These are phyloP conservation scores for Neosilurus mollespiculum DNA, from an alignment of 2,797 vertebrate genomes.

Conservation along the genomic window DNA sequence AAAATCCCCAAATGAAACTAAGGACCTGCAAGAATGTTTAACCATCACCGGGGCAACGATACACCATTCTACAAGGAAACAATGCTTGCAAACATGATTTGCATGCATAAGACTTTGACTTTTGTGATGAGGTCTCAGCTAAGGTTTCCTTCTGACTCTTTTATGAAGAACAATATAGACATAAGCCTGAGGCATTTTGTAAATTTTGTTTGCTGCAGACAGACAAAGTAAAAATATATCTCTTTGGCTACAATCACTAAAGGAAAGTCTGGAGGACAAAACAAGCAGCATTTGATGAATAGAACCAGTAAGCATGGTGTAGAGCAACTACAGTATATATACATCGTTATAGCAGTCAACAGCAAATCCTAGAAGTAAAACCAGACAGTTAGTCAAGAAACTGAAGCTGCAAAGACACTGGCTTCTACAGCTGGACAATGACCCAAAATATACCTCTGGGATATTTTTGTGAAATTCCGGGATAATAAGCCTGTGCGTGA, in stretches of 20 bases:
- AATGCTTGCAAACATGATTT: not conserved
- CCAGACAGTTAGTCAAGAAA: not conserved
- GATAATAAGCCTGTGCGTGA: not conserved
- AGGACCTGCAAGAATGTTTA: not conserved
- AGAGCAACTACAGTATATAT: not conserved
- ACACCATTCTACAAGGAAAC: not conserved
- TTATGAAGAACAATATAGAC: not conserved
- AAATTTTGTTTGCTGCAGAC: not conserved
- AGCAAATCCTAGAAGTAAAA: conserved; percentile 1
- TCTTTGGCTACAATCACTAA: not conserved
- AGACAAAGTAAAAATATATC: not conserved
- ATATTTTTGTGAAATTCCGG: not conserved
- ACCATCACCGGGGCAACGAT: not conserved
- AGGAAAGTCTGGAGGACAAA: not conserved
- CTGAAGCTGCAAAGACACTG: not conserved
- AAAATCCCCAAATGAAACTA: not conserved
- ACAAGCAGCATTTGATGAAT: not conserved
- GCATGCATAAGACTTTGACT: not conserved
- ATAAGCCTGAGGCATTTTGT: not conserved
- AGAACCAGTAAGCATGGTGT: not conserved
- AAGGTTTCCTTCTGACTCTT: not conserved
- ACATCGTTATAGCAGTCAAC: not conserved
- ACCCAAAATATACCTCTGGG: not conserved
- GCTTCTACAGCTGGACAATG: not conserved
- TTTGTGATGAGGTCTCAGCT: not conserved